phyloP scores from a whole-genome alignment of 2,888 invertebrate genomes.

The Clusia tigrina region DNA sequence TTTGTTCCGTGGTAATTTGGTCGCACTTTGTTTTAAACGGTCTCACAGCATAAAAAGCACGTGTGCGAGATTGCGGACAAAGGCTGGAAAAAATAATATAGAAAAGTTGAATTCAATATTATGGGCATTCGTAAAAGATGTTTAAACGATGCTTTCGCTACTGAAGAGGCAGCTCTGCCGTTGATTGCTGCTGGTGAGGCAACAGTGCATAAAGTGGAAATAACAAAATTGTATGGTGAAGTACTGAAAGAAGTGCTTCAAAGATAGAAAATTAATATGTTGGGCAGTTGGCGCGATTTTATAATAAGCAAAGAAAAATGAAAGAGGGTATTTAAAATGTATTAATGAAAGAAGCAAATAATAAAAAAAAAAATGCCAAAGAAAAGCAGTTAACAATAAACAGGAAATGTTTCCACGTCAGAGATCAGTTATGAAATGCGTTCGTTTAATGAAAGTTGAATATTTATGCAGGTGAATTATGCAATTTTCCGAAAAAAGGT shows the following conservation, averaged over 20 bases:
- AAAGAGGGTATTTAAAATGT: not conserved
- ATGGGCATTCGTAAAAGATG: too few species aligned
- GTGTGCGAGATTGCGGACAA: too few species aligned
- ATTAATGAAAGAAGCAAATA: not conserved
- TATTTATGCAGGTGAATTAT: not conserved
- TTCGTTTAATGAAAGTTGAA: not conserved
- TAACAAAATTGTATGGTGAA: slow-evolving; percentile 12
- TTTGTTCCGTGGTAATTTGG: too few species aligned
- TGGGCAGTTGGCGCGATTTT: not conserved
- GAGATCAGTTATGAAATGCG: slow-evolving; percentile 6
- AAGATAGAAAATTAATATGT: slow-evolving; percentile 1
- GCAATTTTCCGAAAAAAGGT: not conserved
- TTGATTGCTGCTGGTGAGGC: slow-evolving; percentile 19
- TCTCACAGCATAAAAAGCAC: too few species aligned
- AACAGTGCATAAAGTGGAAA: slow-evolving; percentile 43
- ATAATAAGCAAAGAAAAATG: not conserved
- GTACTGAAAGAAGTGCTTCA: not conserved
- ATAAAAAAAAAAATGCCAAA: too few species aligned
- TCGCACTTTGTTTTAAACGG: too few species aligned
- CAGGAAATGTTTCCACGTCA: not conserved
- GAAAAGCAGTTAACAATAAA: not conserved
- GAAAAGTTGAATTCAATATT: too few species aligned
- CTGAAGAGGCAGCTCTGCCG: too few species aligned
- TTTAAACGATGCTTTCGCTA: too few species aligned
- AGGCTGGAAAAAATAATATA: too few species aligned